These are phyloP conservation scores for Enteromius fasciolatus DNA, from an alignment of 2,797 vertebrate genomes.

Conservation along the genomic window DNA sequence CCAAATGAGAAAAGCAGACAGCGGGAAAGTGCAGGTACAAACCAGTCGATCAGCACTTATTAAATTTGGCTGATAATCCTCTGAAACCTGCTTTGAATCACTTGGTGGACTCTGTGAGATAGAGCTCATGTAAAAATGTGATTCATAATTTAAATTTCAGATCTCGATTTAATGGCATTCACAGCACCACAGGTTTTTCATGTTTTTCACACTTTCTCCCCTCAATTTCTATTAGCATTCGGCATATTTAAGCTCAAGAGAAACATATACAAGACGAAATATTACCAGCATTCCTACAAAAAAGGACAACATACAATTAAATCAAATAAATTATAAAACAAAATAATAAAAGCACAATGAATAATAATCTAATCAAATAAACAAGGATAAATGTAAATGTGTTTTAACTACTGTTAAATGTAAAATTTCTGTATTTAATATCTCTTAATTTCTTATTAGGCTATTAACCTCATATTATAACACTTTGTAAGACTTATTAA, in stretches of 20 bases:
- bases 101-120: neutral
- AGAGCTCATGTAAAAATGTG: neutral
- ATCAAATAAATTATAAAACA: neutral
- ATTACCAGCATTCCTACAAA: neutral
- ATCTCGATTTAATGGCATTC: neutral
- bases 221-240: neutral
- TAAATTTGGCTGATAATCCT: conserved; percentile 3
- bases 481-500: neutral
- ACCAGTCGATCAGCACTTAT: neutral
- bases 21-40: neutral
- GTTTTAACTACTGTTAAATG: neutral
- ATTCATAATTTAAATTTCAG: neutral
- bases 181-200: neutral
- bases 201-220: neutral
- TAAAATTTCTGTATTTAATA: neutral
- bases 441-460: neutral
- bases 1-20: neutral
- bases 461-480: neutral
- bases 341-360: neutral
- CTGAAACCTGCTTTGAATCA: neutral
- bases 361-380: neutral
- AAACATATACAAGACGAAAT: too few relatives aligned
- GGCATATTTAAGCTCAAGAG: neutral
- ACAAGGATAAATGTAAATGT: neutral
- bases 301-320: neutral